Conservation (phyloP, 2,797 vertebrate species). For the Sebastiscus albofasciatus region DNA sequence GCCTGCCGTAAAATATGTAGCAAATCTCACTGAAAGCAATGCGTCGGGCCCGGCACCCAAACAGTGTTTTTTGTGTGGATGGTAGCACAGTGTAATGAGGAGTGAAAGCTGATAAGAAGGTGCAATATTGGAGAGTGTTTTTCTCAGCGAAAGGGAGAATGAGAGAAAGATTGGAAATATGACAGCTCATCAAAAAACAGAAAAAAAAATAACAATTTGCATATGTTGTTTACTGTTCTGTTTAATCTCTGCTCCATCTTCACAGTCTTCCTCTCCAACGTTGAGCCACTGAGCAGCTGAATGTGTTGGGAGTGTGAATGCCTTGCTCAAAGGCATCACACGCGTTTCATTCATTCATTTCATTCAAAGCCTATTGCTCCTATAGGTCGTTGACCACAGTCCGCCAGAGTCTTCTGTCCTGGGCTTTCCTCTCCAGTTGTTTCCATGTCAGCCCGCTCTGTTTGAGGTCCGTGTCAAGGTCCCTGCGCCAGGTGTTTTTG, state of each 20-base stretch:
- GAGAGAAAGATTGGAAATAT: slow-evolving; percentile 1
- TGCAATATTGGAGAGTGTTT: background rate
- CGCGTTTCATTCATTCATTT: too few relatives aligned
- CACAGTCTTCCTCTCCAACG: background rate
- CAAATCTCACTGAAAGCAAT: slow-evolving; percentile 37
- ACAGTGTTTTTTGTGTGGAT: background rate
- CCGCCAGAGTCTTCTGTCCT: too few relatives aligned
- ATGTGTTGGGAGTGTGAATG: background rate
- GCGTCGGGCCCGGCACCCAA: background rate
- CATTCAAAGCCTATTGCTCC: too few relatives aligned
- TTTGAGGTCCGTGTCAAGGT: too few relatives aligned
- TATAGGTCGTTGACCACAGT: too few relatives aligned
- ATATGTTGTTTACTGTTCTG: background rate
- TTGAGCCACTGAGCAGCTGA: background rate
- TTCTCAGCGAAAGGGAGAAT: background rate
- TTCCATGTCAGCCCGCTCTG: too few relatives aligned
- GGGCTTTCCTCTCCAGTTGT: too few relatives aligned
- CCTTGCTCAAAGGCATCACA: background rate
- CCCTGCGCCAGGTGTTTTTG: fast-evolving
- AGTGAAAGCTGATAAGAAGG: slow-evolving; percentile 32
- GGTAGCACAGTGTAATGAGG: slow-evolving; percentile 6
- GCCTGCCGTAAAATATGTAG: slow-evolving; percentile 34
- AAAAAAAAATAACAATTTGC: background rate
- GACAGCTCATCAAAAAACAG: background rate
- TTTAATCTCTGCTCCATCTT: background rate